phyloP scores from a whole-genome alignment of 2,113 vertebrate genomes.

The Mungos mungo region DNA sequence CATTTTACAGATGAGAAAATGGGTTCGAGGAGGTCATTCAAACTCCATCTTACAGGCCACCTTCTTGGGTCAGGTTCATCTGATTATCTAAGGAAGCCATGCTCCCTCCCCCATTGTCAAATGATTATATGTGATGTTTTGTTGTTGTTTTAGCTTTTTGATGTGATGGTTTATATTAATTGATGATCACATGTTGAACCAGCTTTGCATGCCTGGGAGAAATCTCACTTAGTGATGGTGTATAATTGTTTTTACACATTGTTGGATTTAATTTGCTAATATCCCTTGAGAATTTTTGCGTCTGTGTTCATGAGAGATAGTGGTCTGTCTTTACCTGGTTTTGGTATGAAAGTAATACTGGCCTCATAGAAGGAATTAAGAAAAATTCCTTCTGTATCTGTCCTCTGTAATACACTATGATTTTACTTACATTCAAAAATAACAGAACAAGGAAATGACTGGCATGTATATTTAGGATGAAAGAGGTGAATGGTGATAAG shows the following conservation, averaged over 20 bases:
- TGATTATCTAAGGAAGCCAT: neutral
- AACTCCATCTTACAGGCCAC: neutral
- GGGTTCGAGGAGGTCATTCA: neutral
- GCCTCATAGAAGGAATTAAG: neutral
- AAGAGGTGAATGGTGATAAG: neutral
- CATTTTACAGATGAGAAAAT: neutral
- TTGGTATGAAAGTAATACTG: neutral
- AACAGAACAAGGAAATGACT: neutral
- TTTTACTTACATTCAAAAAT: neutral
- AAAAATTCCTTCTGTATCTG: neutral
- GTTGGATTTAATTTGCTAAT: neutral
- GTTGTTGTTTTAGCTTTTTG: neutral
- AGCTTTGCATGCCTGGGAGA: neutral
- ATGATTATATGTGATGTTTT: neutral
- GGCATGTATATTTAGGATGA: neutral
- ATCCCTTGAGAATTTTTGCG: neutral
- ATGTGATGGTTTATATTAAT: neutral
- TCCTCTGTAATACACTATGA: neutral
- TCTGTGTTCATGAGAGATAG: neutral
- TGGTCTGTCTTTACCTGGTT: neutral
- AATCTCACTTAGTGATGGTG: neutral
- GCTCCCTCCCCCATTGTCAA: neutral
- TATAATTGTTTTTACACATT: neutral
- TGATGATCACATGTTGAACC: neutral
- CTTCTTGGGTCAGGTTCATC: neutral